These are phyloP conservation scores for Aurelia aurita complex sp. Pacific DNA, from an alignment of 30 jellyfish, hydroid and myxozoan species.

Conservation along the genomic window DNA sequence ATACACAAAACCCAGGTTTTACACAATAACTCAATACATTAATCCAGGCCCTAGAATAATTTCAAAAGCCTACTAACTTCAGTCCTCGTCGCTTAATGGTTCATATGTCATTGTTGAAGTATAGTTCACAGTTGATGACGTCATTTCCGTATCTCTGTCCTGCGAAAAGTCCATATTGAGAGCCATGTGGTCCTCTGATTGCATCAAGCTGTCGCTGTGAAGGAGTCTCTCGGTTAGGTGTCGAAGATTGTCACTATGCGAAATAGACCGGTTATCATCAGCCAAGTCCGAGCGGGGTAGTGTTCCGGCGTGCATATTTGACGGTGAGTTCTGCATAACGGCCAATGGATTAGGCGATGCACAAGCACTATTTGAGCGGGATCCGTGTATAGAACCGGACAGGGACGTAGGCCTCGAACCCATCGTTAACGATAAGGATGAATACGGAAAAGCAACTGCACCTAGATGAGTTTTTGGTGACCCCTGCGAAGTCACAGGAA, in stretches of 20 bases:
- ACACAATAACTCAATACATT: too few relatives aligned
- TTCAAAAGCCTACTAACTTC: too few relatives aligned
- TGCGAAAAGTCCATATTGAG: conserved; percentile 2
- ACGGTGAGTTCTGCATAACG: conserved; percentile 31
- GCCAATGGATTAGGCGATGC: conserved; percentile 69
- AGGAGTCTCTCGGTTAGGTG: conserved; percentile 56
- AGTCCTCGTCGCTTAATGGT: conserved; percentile 77
- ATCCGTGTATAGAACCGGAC: conserved; percentile 49
- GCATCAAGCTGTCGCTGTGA: conserved; percentile 18
- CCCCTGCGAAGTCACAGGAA: conserved; percentile 21
- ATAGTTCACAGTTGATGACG: conserved; percentile 9
- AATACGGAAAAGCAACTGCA: conserved; percentile 82
- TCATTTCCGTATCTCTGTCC: neutral
- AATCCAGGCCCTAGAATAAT: too few relatives aligned
- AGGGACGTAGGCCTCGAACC: conserved; percentile 67
- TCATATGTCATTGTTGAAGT: conserved; percentile 48
- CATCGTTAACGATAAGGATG: conserved; percentile 79
- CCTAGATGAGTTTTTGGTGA: conserved; percentile 40
- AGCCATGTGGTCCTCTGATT: conserved; percentile 28
- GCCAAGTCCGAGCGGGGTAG: conserved; percentile 1
- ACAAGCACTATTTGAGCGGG: conserved; percentile 76
- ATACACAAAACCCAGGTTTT: too few relatives aligned
- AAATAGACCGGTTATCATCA: neutral
- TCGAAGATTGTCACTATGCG: conserved; percentile 50
- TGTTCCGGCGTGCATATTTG: neutral